Evolutionary conservation across 2,888 invertebrate genomes (phyloP).

Genomic region (Pterostichus niger): DNA sequence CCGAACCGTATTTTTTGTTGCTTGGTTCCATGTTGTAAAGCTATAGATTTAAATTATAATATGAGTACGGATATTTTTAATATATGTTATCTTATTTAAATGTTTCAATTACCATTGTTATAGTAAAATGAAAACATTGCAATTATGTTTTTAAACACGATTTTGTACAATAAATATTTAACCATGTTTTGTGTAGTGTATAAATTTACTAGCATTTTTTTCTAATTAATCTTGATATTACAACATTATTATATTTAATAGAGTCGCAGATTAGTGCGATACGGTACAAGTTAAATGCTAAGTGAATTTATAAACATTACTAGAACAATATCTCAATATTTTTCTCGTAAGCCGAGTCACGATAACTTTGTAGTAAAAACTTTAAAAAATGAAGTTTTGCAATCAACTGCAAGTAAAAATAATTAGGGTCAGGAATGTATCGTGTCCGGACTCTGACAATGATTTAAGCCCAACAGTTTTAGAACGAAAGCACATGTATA

Average conservation of each 20-base stretch:
- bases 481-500: constrained; percentile 36
- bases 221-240: constrained; percentile 20
- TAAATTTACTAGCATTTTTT: neutral
- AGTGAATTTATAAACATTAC: constrained; percentile 54
- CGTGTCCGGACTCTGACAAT: constrained; percentile 31
- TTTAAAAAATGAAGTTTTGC: constrained; percentile 51
- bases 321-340: constrained; percentile 52
- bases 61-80: too few relatives aligned
- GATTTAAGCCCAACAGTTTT: constrained; percentile 48
- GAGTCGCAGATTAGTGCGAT: constrained; percentile 14
- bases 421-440: constrained; percentile 58
- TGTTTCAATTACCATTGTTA: too few relatives aligned
- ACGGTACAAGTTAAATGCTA: constrained; percentile 23
- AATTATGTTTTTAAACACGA: too few relatives aligned
- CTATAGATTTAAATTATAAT: too few relatives aligned
- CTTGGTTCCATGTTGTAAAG: too few relatives aligned
- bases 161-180: too few relatives aligned
- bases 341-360: constrained; percentile 29
- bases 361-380: constrained; percentile 33
- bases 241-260: constrained; percentile 19
- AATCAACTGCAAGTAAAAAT: constrained; percentile 55
- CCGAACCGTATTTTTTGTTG: too few relatives aligned
- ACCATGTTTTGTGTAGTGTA: too few relatives aligned
- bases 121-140: too few relatives aligned
- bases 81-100: too few relatives aligned